These are phyloP conservation scores for Pomacea canaliculata DNA, from an alignment of 2,888 invertebrate genomes.

Conservation along the genomic window DNA sequence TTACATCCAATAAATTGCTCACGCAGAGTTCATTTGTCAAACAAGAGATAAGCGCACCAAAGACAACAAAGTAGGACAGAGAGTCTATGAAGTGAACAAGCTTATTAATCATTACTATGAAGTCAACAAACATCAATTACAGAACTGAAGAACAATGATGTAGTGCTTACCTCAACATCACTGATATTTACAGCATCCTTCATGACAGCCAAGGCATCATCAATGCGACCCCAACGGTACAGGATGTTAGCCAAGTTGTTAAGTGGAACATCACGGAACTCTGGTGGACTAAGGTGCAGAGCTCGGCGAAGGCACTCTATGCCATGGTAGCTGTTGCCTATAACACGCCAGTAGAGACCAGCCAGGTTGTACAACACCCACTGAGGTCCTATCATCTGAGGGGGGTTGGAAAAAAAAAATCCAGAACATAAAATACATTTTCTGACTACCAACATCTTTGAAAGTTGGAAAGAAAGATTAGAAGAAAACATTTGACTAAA, in stretches of 20 bases:
- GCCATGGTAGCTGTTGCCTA: constrained; percentile 79
- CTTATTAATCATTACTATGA: too few species aligned
- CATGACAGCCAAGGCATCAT: constrained; percentile 77
- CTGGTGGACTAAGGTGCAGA: constrained; percentile 74
- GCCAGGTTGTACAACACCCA: constrained; percentile 83
- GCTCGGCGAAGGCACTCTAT: constrained; percentile 80
- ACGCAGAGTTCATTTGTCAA: too few species aligned
- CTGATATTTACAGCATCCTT: constrained; percentile 77
- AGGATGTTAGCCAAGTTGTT: constrained; percentile 80
- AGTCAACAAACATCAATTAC: too few species aligned
- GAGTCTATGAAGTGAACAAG: too few species aligned
- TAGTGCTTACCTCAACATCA: constrained; percentile 75
- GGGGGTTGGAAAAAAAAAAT: not conserved
- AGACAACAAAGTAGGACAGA: too few species aligned
- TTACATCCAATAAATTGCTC: too few species aligned
- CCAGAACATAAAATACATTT: not conserved
- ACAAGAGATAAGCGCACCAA: too few species aligned
- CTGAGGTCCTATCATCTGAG: constrained; percentile 79
- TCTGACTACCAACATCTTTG: not conserved
- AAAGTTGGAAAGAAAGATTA: not conserved
- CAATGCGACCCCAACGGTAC: constrained; percentile 74
- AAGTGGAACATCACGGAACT: constrained; percentile 78
- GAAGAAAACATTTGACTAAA: too few species aligned
- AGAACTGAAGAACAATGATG: too few species aligned
- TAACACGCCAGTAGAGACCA: constrained; percentile 83